Base-by-base conservation (phyloP, 2,888 invertebrate species). In the Drosophila cracens region DNA sequence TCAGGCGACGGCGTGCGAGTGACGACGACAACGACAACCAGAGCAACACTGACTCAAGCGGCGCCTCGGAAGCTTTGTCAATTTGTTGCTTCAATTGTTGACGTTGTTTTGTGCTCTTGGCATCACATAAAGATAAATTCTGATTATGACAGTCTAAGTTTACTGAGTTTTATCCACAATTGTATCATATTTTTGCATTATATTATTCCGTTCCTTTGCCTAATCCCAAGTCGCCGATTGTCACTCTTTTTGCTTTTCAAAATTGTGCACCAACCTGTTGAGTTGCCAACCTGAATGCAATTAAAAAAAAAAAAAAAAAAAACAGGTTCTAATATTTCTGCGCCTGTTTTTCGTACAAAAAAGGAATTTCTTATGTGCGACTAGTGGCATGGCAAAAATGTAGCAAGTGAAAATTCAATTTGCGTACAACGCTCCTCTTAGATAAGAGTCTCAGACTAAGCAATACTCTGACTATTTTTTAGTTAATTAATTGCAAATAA, bases 261-360 rank as follows among this genome's bases (percentile, higher is more conserved):
- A 48, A 2, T 56, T 40, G 64, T 27, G 21, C 60, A 33, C 40
- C 74, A 80, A 81, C 81, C 78, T 61, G 80, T 77, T 80, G 68
- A 16, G 56, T 38, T 46, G 52, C 51, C 53, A 69, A 64, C 38
- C 29, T 54, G 72, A 53, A 54, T 46, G 54, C 51, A 53, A n/a
- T 31, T 61, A 29, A 65, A 2, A 13, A 38, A 38, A 1, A 21
- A 7, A 18, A 8, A 13, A 7, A 21, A 4, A 2, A 49, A 82
- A 82, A 82, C 83, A 51, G 81, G 81, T 82, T 82, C 75, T 64
- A 79, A 71, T 48, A 56, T 36, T 48, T 29, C 13, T 31, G 63
- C 58, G 65, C 52, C 60, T 67, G 60, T 51, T 46, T 52, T 61
- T 54, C 27, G 36, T 1, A 53, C 33, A 33, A 51, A 51, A 31